A percentile compares a stretch with the other conserved stretches of the same genome.
Evolutionary conservation across 1,140 invertebrate genomes (phyloP).

Genomic region (Asbolus verrucosus): DNA sequence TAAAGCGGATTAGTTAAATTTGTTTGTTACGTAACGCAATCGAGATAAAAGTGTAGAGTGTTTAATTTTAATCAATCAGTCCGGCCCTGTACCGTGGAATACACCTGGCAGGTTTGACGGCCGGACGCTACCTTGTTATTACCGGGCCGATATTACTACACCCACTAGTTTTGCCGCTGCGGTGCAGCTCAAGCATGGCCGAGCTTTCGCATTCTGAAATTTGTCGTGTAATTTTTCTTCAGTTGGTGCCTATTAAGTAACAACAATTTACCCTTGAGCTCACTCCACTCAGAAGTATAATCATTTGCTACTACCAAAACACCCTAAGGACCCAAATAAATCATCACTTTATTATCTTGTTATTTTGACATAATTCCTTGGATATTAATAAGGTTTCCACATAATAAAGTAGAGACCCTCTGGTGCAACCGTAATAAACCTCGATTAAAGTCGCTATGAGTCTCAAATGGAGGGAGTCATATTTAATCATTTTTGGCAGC

Average conservation of each 20-base stretch:
- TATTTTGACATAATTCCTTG: conserved; percentile 21
- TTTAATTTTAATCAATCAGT: conserved; percentile 30
- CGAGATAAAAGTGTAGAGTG: no score
- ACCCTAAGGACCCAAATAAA: conserved; percentile 29
- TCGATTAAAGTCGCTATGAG: not conserved
- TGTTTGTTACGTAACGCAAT: no score
- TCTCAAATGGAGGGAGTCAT: no score
- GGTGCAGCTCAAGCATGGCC: conserved; percentile 25
- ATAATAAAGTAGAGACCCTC: not conserved
- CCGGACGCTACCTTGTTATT: conserved; percentile 55
- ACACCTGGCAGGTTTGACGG: conserved; percentile 46
- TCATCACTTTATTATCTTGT: conserved; percentile 25
- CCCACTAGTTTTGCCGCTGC: conserved; percentile 48
- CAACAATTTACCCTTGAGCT: conserved; percentile 19
- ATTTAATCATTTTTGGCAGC: no score
- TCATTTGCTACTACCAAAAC: conserved; percentile 32
- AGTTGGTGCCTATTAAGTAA: conserved; percentile 9
- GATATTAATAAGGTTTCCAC: not conserved
- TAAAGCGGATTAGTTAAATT: no score
- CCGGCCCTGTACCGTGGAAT: conserved; percentile 29
- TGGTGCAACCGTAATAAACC: not conserved
- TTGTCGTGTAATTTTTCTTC: conserved; percentile 33
- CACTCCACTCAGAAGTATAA: conserved; percentile 3
- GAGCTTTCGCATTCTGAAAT: conserved; percentile 37
- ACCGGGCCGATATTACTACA: conserved; percentile 54